Evolutionary conservation across 2,113 vertebrate genomes (phyloP).

Genomic region (Bufo bufo): DNA sequence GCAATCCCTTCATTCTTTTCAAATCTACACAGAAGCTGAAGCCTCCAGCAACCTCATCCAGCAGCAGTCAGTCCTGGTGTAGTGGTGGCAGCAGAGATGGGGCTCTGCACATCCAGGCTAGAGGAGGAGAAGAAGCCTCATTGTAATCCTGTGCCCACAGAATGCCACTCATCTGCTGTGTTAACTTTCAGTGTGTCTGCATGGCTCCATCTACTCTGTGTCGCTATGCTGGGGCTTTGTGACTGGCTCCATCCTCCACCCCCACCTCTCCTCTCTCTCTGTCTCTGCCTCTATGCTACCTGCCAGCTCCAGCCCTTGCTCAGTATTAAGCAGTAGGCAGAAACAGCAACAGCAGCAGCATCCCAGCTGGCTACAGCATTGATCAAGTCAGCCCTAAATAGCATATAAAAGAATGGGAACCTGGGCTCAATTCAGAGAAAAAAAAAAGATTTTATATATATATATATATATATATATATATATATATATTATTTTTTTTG

Average conservation of each 20-base stretch:
- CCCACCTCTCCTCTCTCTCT: slow-evolving; percentile 37
- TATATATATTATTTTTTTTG: no score
- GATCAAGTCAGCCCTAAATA: slow-evolving; percentile 32
- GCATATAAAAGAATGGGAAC: slow-evolving; percentile 30
- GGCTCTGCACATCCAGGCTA: not conserved
- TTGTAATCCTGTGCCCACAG: not conserved
- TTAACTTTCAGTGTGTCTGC: slow-evolving; percentile 48
- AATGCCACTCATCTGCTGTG: slow-evolving; percentile 1
- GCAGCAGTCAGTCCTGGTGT: not conserved
- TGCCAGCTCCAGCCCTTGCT: slow-evolving; percentile 55
- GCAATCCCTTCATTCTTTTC: not conserved
- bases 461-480: no score
- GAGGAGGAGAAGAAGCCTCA: not conserved
- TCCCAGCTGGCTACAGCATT: slow-evolving; percentile 21
- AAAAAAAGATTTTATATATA: no score
- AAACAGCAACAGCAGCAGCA: slow-evolving; percentile 52
- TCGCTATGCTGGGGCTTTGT: slow-evolving; percentile 52
- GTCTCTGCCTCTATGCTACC: slow-evolving; percentile 38
- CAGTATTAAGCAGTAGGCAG: slow-evolving; percentile 55
- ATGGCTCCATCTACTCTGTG: slow-evolving; percentile 31
- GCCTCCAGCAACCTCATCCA: slow-evolving; percentile 1
- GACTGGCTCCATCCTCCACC: slow-evolving; percentile 51
- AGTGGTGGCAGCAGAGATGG: slow-evolving; percentile 15
- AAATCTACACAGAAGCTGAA: not conserved
- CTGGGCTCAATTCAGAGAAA: slow-evolving; percentile 13